Evolutionary conservation across 1,140 invertebrate genomes (phyloP).

Genomic region (Ceratina calcarata): DNA sequence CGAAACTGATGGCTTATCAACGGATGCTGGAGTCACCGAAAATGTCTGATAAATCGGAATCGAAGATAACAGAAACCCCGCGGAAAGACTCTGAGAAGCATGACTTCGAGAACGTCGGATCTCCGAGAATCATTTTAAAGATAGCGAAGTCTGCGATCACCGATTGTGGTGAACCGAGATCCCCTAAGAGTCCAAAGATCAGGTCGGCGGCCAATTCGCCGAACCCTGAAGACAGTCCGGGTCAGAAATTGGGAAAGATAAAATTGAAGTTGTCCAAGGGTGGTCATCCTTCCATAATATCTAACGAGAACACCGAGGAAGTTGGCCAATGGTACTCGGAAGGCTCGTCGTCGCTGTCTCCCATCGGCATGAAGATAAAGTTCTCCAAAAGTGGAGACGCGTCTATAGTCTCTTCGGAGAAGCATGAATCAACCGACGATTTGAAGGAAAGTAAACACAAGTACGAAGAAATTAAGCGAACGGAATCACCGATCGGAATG

Average conservation of each 20-base stretch:
- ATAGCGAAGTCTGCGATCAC: slow-evolving; percentile 79
- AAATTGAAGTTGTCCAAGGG: slow-evolving; percentile 77
- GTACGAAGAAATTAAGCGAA: slow-evolving; percentile 67
- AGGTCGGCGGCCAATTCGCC: slow-evolving; percentile 76
- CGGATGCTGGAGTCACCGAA: slow-evolving; percentile 71
- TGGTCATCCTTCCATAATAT: slow-evolving; percentile 78
- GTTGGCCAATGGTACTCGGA: slow-evolving; percentile 72
- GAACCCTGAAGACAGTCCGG: slow-evolving; percentile 78
- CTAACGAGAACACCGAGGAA: slow-evolving; percentile 73
- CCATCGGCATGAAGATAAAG: slow-evolving; percentile 78
- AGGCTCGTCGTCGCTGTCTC: slow-evolving; percentile 70
- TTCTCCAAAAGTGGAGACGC: slow-evolving; percentile 72
- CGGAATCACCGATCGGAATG: slow-evolving; percentile 71
- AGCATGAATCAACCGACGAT: slow-evolving; percentile 62
- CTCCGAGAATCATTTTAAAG: slow-evolving; percentile 78
- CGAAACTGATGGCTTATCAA: slow-evolving; percentile 60
- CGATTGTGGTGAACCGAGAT: slow-evolving; percentile 76
- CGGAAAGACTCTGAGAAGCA: slow-evolving; percentile 71
- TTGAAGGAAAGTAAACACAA: slow-evolving; percentile 66
- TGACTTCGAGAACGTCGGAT: slow-evolving; percentile 75
- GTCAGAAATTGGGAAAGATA: slow-evolving; percentile 78
- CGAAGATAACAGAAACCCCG: slow-evolving; percentile 65
- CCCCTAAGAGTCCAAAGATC: slow-evolving; percentile 79
- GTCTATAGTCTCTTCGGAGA: slow-evolving; percentile 68
- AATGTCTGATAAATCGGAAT: slow-evolving; percentile 39